Evolutionary conservation across 1,140 invertebrate genomes (phyloP).

Genomic region (Lasioglossum baleicum): DNA sequence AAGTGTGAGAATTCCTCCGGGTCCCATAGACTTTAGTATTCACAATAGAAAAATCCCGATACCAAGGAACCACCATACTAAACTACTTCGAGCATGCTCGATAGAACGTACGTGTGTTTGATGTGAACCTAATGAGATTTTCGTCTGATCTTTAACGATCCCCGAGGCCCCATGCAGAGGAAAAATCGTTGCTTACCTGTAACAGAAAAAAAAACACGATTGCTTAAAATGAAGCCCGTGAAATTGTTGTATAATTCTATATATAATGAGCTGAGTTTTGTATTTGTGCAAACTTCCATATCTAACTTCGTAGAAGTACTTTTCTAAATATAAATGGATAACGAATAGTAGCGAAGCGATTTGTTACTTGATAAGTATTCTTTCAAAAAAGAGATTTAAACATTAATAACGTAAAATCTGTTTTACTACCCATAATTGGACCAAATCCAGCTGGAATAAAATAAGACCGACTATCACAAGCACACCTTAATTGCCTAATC

Average conservation of each 20-base stretch:
- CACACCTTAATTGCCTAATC: too few relatives aligned
- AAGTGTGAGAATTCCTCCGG: slow-evolving; percentile 73
- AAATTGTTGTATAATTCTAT: neutral
- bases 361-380: too few relatives aligned
- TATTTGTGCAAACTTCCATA: too few relatives aligned
- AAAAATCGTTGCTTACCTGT: slow-evolving; percentile 66
- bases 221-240: neutral
- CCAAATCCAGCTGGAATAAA: too few relatives aligned
- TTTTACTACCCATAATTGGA: too few relatives aligned
- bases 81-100: slow-evolving; percentile 8
- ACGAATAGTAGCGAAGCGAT: too few relatives aligned
- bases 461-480: too few relatives aligned
- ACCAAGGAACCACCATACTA: neutral
- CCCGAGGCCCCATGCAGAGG: neutral
- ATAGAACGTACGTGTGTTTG: slow-evolving; percentile 25
- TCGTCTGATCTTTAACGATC: neutral
- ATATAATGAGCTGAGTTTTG: too few relatives aligned
- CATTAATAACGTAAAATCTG: too few relatives aligned
- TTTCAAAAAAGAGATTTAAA: too few relatives aligned
- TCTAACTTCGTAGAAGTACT: too few relatives aligned
- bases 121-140: slow-evolving; percentile 18
- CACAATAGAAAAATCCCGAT: slow-evolving; percentile 14
- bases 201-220: slow-evolving; percentile 60
- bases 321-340: too few relatives aligned
- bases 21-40: slow-evolving; percentile 28